Conservation (phyloP, 2,888 invertebrate species). For the Tenthredo scrophulariae region DNA sequence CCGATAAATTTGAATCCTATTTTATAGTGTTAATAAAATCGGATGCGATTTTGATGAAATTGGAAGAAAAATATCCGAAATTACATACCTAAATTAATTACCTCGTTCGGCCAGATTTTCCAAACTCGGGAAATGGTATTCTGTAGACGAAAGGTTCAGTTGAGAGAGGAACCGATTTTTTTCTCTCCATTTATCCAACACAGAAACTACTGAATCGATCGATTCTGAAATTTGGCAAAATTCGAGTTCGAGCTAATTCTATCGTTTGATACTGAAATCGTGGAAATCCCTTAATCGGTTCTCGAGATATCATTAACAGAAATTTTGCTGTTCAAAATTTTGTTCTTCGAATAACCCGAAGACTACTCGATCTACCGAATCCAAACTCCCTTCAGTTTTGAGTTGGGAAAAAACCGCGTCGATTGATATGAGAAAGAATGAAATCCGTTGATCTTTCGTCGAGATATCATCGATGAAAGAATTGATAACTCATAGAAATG, state of each 20-base stretch:
- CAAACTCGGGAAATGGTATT: too few relatives aligned
- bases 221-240: neutral
- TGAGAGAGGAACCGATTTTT: too few relatives aligned
- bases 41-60: neutral
- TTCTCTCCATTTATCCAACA: neutral
- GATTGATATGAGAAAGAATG: neutral
- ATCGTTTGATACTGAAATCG: neutral
- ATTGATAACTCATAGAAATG: neutral
- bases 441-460: neutral
- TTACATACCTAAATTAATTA: too few relatives aligned
- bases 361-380: too few relatives aligned
- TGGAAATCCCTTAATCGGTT: neutral
- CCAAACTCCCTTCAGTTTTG: too few relatives aligned
- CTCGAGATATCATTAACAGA: too few relatives aligned
- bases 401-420: neutral
- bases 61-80: neutral
- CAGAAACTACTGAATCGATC: neutral
- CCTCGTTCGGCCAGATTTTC: too few relatives aligned
- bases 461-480: neutral
- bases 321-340: too few relatives aligned
- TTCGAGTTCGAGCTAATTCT: neutral
- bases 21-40: neutral
- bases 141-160: too few relatives aligned
- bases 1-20: neutral
- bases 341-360: too few relatives aligned